Base-by-base conservation (phyloP, 1,140 invertebrate genomes). In the Drosophila micromelanica region DNA sequence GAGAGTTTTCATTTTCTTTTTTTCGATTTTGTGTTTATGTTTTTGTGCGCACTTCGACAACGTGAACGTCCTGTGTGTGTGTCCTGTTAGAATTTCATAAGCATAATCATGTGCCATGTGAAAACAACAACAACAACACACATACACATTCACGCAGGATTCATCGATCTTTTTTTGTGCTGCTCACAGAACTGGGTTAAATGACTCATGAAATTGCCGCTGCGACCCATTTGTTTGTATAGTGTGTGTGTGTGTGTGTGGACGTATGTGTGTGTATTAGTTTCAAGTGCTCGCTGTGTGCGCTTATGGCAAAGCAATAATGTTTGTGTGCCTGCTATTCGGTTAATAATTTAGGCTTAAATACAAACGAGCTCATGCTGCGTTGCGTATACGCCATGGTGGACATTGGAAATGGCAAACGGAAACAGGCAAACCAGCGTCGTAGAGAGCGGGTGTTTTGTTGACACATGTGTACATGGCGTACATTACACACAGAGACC, bases 321-420 rank as follows among this genome's bases (percentile, higher is more conserved):
- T 87, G 81, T 78, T 81, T 86, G 84, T 71, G 43, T 35, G 57
- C 17, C 55, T 59, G 74, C 79, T 61, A 51, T 73, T 76, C 68
- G 84, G 78, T 87, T 87, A 87, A 87, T 87, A 87, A 87, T 87
- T 87, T 87, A 87, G 78, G 84, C 75, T 82, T 87, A 87, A 87
- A 87, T 82, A 87, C 78, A 89, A 82, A 87, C 84, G 69, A 78
- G 82, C 59, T 69, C 57, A 73, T 62, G 42, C 68, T 37, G 74
- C 56, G 70, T 87, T 87, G 84, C 78, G 82, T 87, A 86, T 81
- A 86, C 82, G 82, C 76, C 64, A 43, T 69, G 61, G 23, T 76
- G 84, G 73, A 82, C 81, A 78, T 64, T 86, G 65, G 63, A 65
- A 65, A 60, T 48, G 56, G 17, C 30, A 1, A 60, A 35, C 42